Evolutionary conservation across 2,888 invertebrate genomes (phyloP), one percentile per base, ranked within the genome.

Genomic region (Dicranocentrus wangi): DNA sequence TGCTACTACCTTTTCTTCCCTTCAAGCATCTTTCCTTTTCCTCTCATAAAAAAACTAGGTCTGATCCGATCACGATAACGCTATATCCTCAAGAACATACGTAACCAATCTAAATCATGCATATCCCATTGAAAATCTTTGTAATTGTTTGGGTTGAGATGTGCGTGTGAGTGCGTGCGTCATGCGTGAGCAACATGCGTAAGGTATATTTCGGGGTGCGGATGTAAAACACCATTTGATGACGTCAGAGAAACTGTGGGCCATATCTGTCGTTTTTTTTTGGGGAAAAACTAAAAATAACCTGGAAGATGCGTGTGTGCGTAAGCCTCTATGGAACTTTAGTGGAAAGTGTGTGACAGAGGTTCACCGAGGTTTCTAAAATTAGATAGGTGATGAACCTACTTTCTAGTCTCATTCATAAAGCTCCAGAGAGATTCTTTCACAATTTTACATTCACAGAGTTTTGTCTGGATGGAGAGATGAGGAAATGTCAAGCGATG

Each of bases 91-190:
- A n/a, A n/a, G n/a, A n/a, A n/a, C n/a, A n/a, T n/a, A n/a, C n/a
- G n/a, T n/a, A n/a, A n/a, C n/a, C n/a, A n/a, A n/a, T n/a, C n/a
- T n/a, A 15, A 23, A 39, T 39, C 5, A 32, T 32, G 32, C n/a
- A 71, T 32, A 72, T 63, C n/a, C 61, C 51, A 61, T 65, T 72
- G 61, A 63, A 63, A 32, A 32, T 32, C 5, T 32, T 61, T 51
- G 42, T 63, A 63, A 72, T 63, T 71, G 60, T 58, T 47, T 47
- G 47, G 10, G 39, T 51, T 51, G 13, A 51, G 21, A 23, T 72
- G 53, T 73, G 80, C 61, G 80, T 73, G 73, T 80, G 72, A 73
- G 73, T 73, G 68, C 72, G 80, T 80, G 80, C 80, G 80, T 80
- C 80, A 80, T 80, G 80, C 80, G 80, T 80, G 58, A 61, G 72